Percentiles rank a stretch among this genome's conserved stretches.
Conservation (phyloP, 1,140 invertebrate species). For the Sycophaga agraensis region DNA sequence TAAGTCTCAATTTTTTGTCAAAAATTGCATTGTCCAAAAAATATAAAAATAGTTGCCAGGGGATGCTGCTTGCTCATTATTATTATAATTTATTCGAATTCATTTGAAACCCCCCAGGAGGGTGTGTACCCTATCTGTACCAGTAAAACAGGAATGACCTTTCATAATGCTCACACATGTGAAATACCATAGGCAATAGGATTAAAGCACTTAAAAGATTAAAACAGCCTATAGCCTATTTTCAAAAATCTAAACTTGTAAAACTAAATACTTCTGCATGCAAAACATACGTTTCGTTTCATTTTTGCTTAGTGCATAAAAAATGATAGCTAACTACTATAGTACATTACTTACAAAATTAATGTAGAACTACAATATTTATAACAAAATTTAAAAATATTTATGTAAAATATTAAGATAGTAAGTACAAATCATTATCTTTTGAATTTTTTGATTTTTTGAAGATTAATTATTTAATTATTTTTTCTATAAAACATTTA, state of each 20-base stretch:
- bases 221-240: slow-evolving; percentile 26
- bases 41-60: slow-evolving; percentile 34
- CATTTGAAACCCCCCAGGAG: slow-evolving; percentile 33
- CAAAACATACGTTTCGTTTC: too few species aligned
- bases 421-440: too few species aligned
- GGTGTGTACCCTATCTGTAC: slow-evolving; percentile 38
- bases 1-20: slow-evolving; percentile 33
- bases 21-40: slow-evolving; percentile 36
- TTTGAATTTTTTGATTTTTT: too few species aligned
- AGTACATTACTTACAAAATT: too few species aligned
- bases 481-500: background rate
- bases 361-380: too few species aligned
- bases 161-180: slow-evolving; percentile 29
- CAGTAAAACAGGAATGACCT: slow-evolving; percentile 37
- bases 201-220: slow-evolving; percentile 33
- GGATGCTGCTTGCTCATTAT: slow-evolving; percentile 37
- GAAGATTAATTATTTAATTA: too few species aligned
- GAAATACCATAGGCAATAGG: slow-evolving; percentile 27
- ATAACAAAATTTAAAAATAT: too few species aligned
- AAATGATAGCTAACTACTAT: too few species aligned
- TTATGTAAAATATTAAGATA: too few species aligned
- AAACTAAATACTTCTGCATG: background rate
- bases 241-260: slow-evolving; percentile 29
- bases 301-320: too few species aligned
- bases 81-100: slow-evolving; percentile 38